Conservation (phyloP, 2,113 vertebrate genomes). For the Anarrhichthys ocellatus region DNA sequence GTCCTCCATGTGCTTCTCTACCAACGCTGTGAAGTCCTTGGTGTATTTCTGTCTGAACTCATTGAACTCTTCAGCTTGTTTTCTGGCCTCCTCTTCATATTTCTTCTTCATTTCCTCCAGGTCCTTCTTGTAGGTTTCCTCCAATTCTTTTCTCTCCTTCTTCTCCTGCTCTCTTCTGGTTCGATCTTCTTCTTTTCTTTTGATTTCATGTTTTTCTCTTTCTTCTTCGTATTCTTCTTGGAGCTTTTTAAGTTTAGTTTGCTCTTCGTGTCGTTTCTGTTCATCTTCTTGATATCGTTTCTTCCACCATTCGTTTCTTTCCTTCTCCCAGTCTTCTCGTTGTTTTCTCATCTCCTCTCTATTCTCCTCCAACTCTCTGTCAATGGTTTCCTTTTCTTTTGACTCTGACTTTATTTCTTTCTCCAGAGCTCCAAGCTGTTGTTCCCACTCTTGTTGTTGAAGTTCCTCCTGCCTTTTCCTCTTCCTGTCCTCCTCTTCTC, state of each 20-base stretch:
- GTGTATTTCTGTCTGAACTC: constrained; percentile 37
- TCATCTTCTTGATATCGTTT: neutral
- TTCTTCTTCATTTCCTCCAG: constrained; percentile 7
- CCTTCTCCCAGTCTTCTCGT: constrained; percentile 6
- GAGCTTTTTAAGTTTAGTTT: neutral
- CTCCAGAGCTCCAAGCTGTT: neutral
- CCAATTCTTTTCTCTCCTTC: neutral
- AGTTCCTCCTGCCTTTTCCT: neutral
- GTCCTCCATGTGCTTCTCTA: constrained; percentile 19
- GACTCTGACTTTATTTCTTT: no score
- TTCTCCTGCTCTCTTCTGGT: constrained; percentile 15
- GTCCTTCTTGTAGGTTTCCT: neutral
- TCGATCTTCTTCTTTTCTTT: constrained; percentile 23
- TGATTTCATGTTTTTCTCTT: neutral
- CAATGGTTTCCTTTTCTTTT: neutral
- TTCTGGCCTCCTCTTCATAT: constrained; percentile 42
- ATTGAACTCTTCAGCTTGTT: constrained; percentile 48
- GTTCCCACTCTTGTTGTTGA: neutral
- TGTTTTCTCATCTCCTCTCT: constrained; percentile 15
- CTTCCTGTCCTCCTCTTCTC: neutral
- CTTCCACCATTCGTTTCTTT: neutral
- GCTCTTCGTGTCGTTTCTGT: constrained; percentile 19
- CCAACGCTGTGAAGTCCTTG: neutral
- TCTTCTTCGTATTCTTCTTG: neutral
- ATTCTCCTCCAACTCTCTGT: neutral